Evolutionary conservation across 1,140 invertebrate species (phyloP).

Genomic region (Aphidius ervi): DNA sequence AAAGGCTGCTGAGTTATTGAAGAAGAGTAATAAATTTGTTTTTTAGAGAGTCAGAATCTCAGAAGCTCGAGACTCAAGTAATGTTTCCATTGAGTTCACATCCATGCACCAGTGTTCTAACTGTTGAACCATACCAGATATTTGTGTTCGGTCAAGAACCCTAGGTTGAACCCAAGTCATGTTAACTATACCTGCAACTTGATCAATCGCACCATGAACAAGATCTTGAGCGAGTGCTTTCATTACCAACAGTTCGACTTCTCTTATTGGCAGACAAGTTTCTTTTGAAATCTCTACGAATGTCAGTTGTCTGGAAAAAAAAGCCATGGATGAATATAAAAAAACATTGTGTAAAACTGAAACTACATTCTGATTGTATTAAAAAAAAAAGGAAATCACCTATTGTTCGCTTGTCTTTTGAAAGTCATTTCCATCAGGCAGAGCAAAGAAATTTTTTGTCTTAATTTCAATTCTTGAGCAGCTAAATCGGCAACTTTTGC

Average conservation of each 20-base stretch:
- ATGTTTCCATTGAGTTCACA: slow-evolving; percentile 74
- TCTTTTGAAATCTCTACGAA: slow-evolving; percentile 89
- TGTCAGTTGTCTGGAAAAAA: slow-evolving; percentile 66
- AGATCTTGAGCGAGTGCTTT: slow-evolving; percentile 94
- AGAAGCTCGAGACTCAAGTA: slow-evolving; percentile 76
- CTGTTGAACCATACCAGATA: slow-evolving; percentile 72
- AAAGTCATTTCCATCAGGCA: slow-evolving; percentile 95
- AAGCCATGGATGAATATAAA: slow-evolving; percentile 10
- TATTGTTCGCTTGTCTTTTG: slow-evolving; percentile 65
- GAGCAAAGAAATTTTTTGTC: slow-evolving; percentile 90
- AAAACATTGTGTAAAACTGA: slow-evolving; percentile 1
- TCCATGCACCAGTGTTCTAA: slow-evolving; percentile 79
- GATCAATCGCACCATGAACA: slow-evolving; percentile 92
- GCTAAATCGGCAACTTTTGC: slow-evolving; percentile 79
- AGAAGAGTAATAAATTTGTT: not conserved
- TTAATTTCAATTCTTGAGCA: slow-evolving; percentile 76
- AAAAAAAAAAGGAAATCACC: slow-evolving; percentile 37
- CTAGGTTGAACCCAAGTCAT: slow-evolving; percentile 85
- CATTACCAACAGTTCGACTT: slow-evolving; percentile 97
- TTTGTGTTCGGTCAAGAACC: slow-evolving; percentile 75
- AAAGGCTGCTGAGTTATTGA: too few species aligned
- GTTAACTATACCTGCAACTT: slow-evolving; percentile 75
- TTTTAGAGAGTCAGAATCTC: slow-evolving; percentile 75
- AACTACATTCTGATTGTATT: not conserved
- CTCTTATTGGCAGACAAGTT: slow-evolving; percentile 73